Evolutionary conservation across 2,797 vertebrate genomes (phyloP).

Genomic region (Heterohyrax brucei): DNA sequence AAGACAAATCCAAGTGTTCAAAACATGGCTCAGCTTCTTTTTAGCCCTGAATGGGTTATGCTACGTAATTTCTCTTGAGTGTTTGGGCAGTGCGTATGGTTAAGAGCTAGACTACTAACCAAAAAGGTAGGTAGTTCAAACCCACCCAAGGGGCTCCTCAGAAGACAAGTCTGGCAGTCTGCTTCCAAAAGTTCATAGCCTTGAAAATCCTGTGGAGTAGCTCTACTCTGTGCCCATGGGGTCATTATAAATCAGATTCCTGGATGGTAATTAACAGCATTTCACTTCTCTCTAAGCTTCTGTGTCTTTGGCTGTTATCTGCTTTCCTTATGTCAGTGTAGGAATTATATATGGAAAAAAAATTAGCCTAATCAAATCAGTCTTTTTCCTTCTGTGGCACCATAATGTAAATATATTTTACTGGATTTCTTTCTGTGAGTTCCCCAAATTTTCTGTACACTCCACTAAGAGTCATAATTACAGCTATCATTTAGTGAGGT

Average conservation of each 20-base stretch:
- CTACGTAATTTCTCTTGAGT: not conserved
- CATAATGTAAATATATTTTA: not conserved
- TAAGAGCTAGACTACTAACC: not conserved
- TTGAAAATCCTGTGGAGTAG: not conserved
- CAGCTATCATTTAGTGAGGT: not conserved
- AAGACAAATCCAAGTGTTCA: not conserved
- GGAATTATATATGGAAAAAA: conserved; percentile 21
- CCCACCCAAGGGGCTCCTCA: not conserved
- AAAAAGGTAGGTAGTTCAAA: not conserved
- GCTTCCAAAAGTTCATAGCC: not conserved
- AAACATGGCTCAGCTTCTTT: not conserved
- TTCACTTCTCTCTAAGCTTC: not conserved
- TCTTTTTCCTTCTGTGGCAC: not conserved
- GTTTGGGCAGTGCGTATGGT: not conserved
- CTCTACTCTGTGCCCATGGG: not conserved
- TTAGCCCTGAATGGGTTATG: not conserved
- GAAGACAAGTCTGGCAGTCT: not conserved
- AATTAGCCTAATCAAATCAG: conserved; percentile 2
- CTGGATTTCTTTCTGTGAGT: conserved; percentile 26
- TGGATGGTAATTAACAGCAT: not conserved
- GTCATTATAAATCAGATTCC: not conserved
- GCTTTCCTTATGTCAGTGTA: not conserved
- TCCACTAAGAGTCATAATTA: not conserved
- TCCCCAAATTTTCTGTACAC: not conserved
- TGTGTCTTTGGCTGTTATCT: not conserved